A percentile compares a stretch with the other conserved stretches of the same genome.
Conservation (phyloP, 1,140 invertebrate genomes). For the Drosophila dunni region DNA sequence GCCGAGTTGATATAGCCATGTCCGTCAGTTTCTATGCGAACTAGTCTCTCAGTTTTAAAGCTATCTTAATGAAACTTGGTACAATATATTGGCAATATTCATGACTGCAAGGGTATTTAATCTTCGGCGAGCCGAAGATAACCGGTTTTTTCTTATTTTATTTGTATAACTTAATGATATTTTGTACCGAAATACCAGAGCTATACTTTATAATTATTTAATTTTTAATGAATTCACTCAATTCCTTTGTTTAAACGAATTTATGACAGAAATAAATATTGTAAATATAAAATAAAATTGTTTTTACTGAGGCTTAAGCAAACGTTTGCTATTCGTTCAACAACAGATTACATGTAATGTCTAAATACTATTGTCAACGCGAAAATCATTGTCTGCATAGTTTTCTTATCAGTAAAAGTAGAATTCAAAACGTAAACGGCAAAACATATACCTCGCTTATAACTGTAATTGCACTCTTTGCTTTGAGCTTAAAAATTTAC, state of each 20-base stretch:
- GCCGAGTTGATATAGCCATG: too few species aligned
- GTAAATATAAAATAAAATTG: too few species aligned
- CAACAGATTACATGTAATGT: not conserved
- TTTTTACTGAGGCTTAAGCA: too few species aligned
- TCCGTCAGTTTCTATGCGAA: too few species aligned
- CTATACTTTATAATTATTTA: slow-evolving; percentile 1
- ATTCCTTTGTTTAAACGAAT: slow-evolving; percentile 1
- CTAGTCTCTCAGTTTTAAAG: too few species aligned
- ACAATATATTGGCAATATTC: too few species aligned
- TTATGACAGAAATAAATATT: not conserved
- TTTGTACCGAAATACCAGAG: slow-evolving; percentile 7
- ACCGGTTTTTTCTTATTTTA: too few species aligned
- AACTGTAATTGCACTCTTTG: not conserved
- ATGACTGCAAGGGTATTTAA: too few species aligned
- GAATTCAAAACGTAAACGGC: not conserved
- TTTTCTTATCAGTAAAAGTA: slow-evolving; percentile 2
- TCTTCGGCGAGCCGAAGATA: too few species aligned
- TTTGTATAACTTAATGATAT: not conserved
- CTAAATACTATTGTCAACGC: not conserved
- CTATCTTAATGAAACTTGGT: too few species aligned
- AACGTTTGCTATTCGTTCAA: too few species aligned
- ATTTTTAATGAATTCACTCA: not conserved
- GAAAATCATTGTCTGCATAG: not conserved
- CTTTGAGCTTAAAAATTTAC: not conserved
- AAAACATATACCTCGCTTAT: not conserved